Base-by-base conservation (phyloP, 2,113 vertebrate genomes). In the Strix aluco region DNA sequence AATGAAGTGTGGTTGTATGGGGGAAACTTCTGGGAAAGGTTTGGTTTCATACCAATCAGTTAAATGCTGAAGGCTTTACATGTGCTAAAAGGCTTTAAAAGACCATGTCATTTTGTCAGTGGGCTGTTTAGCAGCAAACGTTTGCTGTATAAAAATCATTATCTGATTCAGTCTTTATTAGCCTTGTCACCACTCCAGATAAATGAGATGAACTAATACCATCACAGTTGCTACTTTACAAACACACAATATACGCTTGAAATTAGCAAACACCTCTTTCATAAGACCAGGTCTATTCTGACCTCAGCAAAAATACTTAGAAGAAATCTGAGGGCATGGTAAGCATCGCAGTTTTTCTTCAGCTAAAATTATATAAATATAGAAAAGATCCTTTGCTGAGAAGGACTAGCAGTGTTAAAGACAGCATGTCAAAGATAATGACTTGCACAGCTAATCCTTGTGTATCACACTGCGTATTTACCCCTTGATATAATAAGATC, bases 381-480 rank as follows among this genome's bases (percentile, higher is more conserved):
- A 73, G 74, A 83, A 92, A 77, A 80, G 51, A 93, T 80, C 26
- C 10, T 14, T 80, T 94, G 32, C 85, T 59, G 67, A 90, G 66
- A 86, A 91, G 69, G 59, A 90, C 91, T 81, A 88, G 81, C 54
- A 95, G 73, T 1, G 0, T 70, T 81, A 57, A 87, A 92, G 86
- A 88, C 81, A 94, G 75, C 63, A 81, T 15, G 23, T 87, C 89
- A 91, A 90, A 95, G 58, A 91, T 69, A 91, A 89, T 73, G 40
- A 90, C 46, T 90, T 49, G 29, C 8, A 0, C 58, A 82, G 89
- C 63, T 87, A 91, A 97, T 87, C 73, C 78, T 62, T 11, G 5
- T 44, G 29, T 77, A 92, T 95, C 93, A 85, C 59, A 16, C 81
- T 86, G 89, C 67, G 44, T 96, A 82, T 96, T 91, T 94, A 91